Evolutionary conservation across 2,797 vertebrate species (phyloP), one percentile per base, ranked within the genome.

Genomic region (Sebastiscus tertius): DNA sequence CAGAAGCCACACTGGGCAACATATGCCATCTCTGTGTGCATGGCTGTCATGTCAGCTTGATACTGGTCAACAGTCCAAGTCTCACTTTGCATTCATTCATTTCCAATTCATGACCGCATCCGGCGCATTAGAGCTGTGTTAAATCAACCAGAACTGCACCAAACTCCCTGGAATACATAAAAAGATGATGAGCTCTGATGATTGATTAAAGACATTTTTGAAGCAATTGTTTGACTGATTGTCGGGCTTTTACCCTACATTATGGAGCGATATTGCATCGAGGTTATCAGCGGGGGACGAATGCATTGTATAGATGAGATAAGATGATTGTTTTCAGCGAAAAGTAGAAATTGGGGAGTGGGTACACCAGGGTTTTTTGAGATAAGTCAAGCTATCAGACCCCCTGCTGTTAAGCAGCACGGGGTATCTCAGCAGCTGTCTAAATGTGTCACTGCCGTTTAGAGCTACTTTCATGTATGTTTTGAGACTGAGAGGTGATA

Each of bases 41-140:
- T 84, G 84, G 82, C 87, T 88, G 87, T 90, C 80, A 75, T 66
- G 79, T 81, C 92, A 90, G 93, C 91, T 92, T 93, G 93, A 92
- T 64, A 59, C 87, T 74, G 79, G 89, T 88, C 91, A 83, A 16
- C 78, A 46, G 72, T 79, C 92, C 90, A 89, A 86, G 68, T 90
- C 85, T 87, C 86, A 70, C 75, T 90, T 90, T 88, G 75, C 83
- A 85, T 89, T 88, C 77, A 73, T 80, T 90, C 87, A 91, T 89
- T 87, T 91, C 72, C 70, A 88, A 93, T 89, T 90, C 88, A 88
- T 81, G 80, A 87, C 79, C 75, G 49, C 78, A 81, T 82, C 69
- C 61, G 39, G 76, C 5, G 67, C 76, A 80, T 88, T 77, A 86
- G 75, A 84, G 71, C 65, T 18, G 60, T 11, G 85, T 71, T 78